These are phyloP conservation scores for Probaryconus sp. DNA, from an alignment of 1,140 invertebrate species.

Conservation along the genomic window DNA sequence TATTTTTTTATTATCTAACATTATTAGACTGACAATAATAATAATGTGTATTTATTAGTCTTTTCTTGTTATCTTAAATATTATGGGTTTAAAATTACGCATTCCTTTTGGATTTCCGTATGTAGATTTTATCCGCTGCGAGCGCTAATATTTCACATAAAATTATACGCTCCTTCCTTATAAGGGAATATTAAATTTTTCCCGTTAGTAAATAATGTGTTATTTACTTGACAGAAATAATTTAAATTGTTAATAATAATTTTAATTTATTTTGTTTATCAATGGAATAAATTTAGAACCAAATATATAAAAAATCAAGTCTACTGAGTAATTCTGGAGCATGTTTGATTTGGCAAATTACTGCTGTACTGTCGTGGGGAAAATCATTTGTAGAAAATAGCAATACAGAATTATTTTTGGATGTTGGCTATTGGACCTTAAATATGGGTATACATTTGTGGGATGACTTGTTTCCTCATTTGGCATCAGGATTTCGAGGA, in stretches of 20 bases:
- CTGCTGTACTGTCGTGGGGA: conserved; percentile 85
- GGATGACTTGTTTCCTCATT: conserved; percentile 88
- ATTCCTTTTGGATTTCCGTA: too few species aligned
- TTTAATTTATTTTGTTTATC: conserved; percentile 4
- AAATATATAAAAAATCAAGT: conserved; percentile 18
- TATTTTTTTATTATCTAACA: too few species aligned
- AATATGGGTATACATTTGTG: conserved; percentile 82
- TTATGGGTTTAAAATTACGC: too few species aligned
- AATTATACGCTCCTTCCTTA: too few species aligned
- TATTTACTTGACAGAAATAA: too few species aligned
- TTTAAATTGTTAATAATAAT: conserved; percentile 5
- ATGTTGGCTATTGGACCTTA: conserved; percentile 86
- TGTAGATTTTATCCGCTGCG: too few species aligned
- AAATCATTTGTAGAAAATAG: conserved; percentile 65
- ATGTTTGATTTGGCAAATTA: conserved; percentile 83
- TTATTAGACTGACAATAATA: too few species aligned
- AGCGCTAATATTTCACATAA: too few species aligned
- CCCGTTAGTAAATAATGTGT: too few species aligned
- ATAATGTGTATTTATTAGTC: too few species aligned
- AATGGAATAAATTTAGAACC: conserved; percentile 20
- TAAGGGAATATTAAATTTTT: too few species aligned
- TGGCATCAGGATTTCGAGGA: conserved; percentile 87
- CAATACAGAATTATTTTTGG: conserved; percentile 73
- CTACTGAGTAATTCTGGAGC: conserved; percentile 79
- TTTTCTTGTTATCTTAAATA: too few species aligned